Conservation (phyloP, 2,888 invertebrate genomes). For the Drosophila imparisetae region DNA sequence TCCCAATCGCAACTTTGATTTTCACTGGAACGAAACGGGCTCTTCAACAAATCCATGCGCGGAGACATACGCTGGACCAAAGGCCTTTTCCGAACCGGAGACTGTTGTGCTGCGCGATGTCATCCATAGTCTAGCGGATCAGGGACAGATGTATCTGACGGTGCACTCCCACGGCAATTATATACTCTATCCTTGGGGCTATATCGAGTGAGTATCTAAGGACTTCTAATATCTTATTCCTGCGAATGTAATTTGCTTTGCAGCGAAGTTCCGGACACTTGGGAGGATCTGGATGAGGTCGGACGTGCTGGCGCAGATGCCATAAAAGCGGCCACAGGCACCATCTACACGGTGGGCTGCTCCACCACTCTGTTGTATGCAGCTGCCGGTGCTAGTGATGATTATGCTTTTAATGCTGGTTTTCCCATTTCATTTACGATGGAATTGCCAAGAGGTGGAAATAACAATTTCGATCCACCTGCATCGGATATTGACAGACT, state of each 20-base stretch:
- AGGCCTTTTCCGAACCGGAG: slow-evolving; percentile 88
- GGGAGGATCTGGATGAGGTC: slow-evolving; percentile 82
- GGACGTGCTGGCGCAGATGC: slow-evolving; percentile 79
- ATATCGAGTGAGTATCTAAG: slow-evolving; percentile 57
- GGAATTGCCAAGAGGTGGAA: slow-evolving; percentile 87
- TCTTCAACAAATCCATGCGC: slow-evolving; percentile 85
- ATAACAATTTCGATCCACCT: slow-evolving; percentile 86
- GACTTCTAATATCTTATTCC: accelerated
- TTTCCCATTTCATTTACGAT: slow-evolving; percentile 84
- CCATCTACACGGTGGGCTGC: slow-evolving; percentile 80
- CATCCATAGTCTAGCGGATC: slow-evolving; percentile 83
- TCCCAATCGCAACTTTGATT: slow-evolving; percentile 88
- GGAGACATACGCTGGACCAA: slow-evolving; percentile 86
- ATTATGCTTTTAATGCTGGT: slow-evolving; percentile 86
- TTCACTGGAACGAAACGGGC: slow-evolving; percentile 86
- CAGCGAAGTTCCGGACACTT: slow-evolving; percentile 84
- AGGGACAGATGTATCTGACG: slow-evolving; percentile 84
- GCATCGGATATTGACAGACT: slow-evolving; percentile 86
- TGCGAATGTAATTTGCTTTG: background rate
- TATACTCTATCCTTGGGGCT: slow-evolving; percentile 80
- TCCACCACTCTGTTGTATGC: slow-evolving; percentile 83
- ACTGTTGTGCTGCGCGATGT: slow-evolving; percentile 86
- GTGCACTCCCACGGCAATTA: slow-evolving; percentile 74
- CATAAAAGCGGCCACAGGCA: slow-evolving; percentile 78
- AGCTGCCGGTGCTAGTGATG: slow-evolving; percentile 87